Conservation (phyloP, 2,888 invertebrate genomes). For the Callosobruchus maculatus region DNA sequence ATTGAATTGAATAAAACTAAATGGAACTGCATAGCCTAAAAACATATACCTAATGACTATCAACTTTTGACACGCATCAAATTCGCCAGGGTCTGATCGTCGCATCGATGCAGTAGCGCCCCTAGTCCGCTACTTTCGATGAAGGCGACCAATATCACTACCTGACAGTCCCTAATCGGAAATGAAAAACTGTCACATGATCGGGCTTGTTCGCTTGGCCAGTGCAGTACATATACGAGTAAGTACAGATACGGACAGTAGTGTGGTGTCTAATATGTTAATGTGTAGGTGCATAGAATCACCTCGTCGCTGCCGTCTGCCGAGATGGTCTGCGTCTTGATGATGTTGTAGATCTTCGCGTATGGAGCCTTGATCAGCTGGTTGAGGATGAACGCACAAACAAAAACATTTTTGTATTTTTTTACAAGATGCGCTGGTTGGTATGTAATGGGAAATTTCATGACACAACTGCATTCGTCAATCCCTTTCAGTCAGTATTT, state of each 20-base stretch:
- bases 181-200: too few relatives aligned
- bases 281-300: slow-evolving; percentile 25
- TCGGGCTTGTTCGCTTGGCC: background rate
- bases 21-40: too few relatives aligned
- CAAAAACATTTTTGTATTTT: slow-evolving; percentile 20
- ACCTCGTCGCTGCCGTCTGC: slow-evolving; percentile 57
- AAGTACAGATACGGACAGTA: background rate
- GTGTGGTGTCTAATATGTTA: background rate
- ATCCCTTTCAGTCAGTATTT: too few relatives aligned
- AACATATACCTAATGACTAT: too few relatives aligned
- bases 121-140: too few relatives aligned
- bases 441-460: background rate
- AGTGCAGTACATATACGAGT: background rate
- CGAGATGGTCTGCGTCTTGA: slow-evolving; percentile 86
- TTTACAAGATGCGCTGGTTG: background rate
- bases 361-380: slow-evolving; percentile 95
- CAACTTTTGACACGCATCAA: too few relatives aligned
- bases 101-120: too few relatives aligned
- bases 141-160: too few relatives aligned
- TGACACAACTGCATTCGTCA: background rate
- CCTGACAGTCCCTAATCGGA: too few relatives aligned
- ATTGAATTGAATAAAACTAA: too few relatives aligned
- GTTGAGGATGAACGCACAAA: slow-evolving; percentile 10
- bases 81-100: too few relatives aligned
- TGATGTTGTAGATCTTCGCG: slow-evolving; percentile 93